Base-by-base conservation (phyloP, 1,140 invertebrate genomes). In the Habropoda laboriosa region DNA sequence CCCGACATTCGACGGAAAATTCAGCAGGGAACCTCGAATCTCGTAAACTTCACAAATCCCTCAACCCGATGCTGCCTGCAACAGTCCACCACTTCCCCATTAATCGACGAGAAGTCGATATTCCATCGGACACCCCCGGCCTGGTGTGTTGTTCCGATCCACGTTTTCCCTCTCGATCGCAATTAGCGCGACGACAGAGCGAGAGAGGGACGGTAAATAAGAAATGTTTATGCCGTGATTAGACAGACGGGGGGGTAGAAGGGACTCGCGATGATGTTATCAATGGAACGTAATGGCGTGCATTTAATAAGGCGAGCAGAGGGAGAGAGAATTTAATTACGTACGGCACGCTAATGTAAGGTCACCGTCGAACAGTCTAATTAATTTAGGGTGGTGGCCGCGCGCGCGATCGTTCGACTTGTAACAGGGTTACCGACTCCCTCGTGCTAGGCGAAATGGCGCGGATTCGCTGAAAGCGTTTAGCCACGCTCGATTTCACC, bases 311-410 rank as follows among this genome's bases (percentile, higher is more conserved):
- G 66, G 32, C 64, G 30, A 10, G 2, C n/a, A 30, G 24, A 45
- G 10, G 0, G 24, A n/a, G 64, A 16, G 42, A 4, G 30, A 71
- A 77, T 77, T 77, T 77, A 77, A 77, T 77, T 77, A 77, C 42
- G 55, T 10, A 3, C 32, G 10, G 24, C 61, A 71, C 66, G 63
- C 42, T 77, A 77, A 77, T 77, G 55, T 66, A 71, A 71, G 75
- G 66, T 71, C 75, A 49, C 35, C 64, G 75, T 71, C 75, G 55
- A 77, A 77, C 38, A 58, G 32, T 47, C 74, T 77, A 77, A 77
- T 71, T 77, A 77, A 77, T 77, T 77, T 77, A 77, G 66, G 75
- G 32, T 30, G 55, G 66, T 13, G 53, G 55, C 32, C 30, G 27
- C 24, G 38, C 30, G 27, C 24, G 38, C 12, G 51, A 47, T 45